Percentiles rank a stretch among this genome's conserved stretches.
These are phyloP conservation scores for Spea bombifrons DNA, from an alignment of 2,113 vertebrate genomes.

Conservation along the genomic window DNA sequence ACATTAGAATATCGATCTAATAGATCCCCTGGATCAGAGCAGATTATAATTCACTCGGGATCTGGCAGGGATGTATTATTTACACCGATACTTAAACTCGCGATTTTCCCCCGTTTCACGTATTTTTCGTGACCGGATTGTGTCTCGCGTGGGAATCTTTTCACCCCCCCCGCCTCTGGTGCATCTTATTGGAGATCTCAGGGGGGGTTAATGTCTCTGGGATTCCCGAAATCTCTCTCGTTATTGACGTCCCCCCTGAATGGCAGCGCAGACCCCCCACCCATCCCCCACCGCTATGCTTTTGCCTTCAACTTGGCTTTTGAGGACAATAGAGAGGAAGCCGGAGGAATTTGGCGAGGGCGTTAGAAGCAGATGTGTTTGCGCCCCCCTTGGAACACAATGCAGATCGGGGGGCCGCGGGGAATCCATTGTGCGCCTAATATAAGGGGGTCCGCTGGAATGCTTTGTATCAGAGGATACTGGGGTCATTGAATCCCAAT, in stretches of 20 bases:
- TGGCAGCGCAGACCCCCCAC: not conserved
- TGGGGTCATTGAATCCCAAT: constrained; percentile 57
- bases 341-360: constrained; percentile 22
- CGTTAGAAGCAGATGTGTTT: constrained; percentile 45
- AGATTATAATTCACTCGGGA: too few relatives aligned
- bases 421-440: constrained; percentile 64
- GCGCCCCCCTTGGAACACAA: constrained; percentile 53
- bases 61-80: too few relatives aligned
- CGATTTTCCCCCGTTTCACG: too few relatives aligned
- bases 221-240: not conserved
- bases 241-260: constrained; percentile 1
- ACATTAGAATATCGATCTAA: too few relatives aligned
- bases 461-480: constrained; percentile 56
- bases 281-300: constrained; percentile 33
- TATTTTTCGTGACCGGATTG: too few relatives aligned
- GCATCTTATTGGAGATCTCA: too few relatives aligned
- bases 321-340: constrained; percentile 45
- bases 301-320: constrained; percentile 30
- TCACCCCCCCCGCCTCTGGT: too few relatives aligned
- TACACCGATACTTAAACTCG: too few relatives aligned
- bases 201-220: not conserved
- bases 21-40: too few relatives aligned
- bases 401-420: constrained; percentile 56
- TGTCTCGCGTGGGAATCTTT: too few relatives aligned
- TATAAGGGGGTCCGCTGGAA: constrained; percentile 57